These are phyloP conservation scores for Phylloscopus trochilus DNA, from an alignment of 2,113 vertebrate species.

Conservation along the genomic window DNA sequence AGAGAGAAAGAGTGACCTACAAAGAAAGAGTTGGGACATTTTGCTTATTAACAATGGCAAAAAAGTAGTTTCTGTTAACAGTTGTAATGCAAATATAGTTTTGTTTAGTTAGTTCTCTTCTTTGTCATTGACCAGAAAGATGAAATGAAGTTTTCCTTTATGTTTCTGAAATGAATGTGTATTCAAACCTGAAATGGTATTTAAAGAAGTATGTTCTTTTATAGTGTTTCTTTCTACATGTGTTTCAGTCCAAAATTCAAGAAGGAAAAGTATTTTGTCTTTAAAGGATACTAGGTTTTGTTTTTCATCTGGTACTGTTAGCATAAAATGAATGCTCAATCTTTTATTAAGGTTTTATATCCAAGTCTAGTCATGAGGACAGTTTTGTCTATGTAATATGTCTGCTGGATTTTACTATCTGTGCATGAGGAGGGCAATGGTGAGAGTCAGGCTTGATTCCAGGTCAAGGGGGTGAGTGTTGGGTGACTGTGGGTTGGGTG, in stretches of 20 bases:
- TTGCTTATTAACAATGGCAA: not conserved
- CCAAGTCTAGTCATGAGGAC: not conserved
- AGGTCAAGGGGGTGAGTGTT: not conserved
- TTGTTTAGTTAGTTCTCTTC: not conserved
- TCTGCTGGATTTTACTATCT: not conserved
- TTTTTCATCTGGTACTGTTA: not conserved
- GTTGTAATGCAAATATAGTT: not conserved
- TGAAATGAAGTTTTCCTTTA: not conserved
- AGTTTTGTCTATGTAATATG: not conserved
- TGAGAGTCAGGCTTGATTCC: not conserved
- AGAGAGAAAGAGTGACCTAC: not conserved
- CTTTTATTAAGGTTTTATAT: not conserved
- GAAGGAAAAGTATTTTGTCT: not conserved
- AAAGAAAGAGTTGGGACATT: not conserved
- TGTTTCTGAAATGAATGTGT: not conserved
- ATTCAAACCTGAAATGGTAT: not conserved
- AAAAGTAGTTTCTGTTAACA: not conserved
- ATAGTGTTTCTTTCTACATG: not conserved
- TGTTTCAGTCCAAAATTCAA: not conserved
- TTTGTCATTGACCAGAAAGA: not conserved
- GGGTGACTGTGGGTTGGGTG: not conserved
- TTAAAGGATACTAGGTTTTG: not conserved
- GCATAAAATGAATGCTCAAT: not conserved
- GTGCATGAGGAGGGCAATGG: not conserved
- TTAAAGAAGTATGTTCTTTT: not conserved